phyloP scores from a whole-genome alignment of 2,797 vertebrate genomes.

The Acridotheres tristis region DNA sequence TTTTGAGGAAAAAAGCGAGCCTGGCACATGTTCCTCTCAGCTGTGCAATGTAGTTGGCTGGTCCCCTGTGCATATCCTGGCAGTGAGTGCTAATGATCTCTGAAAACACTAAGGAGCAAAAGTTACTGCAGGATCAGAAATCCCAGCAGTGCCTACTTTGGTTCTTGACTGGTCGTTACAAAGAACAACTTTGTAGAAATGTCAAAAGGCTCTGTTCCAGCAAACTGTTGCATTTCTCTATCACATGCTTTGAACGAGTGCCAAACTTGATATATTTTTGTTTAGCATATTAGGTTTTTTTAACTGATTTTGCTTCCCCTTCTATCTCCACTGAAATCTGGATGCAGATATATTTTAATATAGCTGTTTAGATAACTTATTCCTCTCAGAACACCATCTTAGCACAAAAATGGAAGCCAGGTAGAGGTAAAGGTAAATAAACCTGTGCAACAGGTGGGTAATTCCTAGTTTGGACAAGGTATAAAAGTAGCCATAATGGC shows the following conservation, averaged over 20 bases:
- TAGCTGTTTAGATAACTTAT: neutral
- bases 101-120: neutral
- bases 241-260: neutral
- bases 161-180: neutral
- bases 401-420: neutral
- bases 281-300: rapidly evolving
- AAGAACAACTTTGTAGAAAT: neutral
- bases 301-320: neutral
- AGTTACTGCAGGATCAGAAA: neutral
- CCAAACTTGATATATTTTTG: neutral
- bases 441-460: neutral
- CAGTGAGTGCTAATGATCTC: neutral
- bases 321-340: neutral
- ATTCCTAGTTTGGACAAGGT: neutral
- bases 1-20: neutral
- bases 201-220: neutral
- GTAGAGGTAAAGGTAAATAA: neutral
- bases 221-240: neutral
- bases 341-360: neutral
- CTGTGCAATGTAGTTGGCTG: neutral
- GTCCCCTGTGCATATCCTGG: neutral
- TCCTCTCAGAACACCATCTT: neutral
- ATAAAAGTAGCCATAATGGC: neutral
- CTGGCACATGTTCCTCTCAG: rapidly evolving
- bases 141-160: neutral